Percentiles rank a stretch among this genome's conserved stretches.
Conservation (phyloP, 2,888 invertebrate genomes). For the Sesia apiformis region DNA sequence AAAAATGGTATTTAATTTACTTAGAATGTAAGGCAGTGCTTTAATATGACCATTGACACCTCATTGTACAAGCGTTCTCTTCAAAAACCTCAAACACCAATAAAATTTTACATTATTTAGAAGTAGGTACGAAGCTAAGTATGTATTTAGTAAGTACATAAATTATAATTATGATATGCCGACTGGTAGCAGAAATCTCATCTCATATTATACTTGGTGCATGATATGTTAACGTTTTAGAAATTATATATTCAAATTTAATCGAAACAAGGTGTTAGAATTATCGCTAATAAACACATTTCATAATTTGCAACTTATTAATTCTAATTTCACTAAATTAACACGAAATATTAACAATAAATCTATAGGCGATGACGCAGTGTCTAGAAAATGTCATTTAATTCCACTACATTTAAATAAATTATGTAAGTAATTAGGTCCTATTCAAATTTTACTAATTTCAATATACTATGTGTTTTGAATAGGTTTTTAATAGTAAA, state of each 20-base stretch:
- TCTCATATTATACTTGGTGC: constrained; percentile 39
- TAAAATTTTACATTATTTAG: constrained; percentile 10
- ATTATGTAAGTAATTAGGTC: background rate
- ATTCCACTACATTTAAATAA: background rate
- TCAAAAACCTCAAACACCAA: constrained; percentile 10
- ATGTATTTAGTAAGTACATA: constrained; percentile 14
- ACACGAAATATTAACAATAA: background rate
- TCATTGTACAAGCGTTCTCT: constrained; percentile 46
- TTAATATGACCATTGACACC: constrained; percentile 22
- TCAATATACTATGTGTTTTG: background rate
- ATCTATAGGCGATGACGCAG: background rate
- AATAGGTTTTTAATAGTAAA: background rate
- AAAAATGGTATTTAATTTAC: constrained; percentile 36
- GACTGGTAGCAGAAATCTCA: constrained; percentile 30
- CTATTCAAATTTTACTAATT: background rate
- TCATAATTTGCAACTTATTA: background rate
- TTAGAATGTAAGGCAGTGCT: constrained; percentile 71
- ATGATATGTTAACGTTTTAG: constrained; percentile 49
- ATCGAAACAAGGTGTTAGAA: background rate
- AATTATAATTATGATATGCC: constrained; percentile 54
- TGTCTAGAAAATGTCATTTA: background rate
- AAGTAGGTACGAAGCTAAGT: constrained; percentile 9
- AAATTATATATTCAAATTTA: background rate
- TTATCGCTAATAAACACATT: background rate
- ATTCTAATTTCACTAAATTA: background rate